Base-by-base conservation (phyloP, 2,797 vertebrate species). In the Delichon dasypus region DNA sequence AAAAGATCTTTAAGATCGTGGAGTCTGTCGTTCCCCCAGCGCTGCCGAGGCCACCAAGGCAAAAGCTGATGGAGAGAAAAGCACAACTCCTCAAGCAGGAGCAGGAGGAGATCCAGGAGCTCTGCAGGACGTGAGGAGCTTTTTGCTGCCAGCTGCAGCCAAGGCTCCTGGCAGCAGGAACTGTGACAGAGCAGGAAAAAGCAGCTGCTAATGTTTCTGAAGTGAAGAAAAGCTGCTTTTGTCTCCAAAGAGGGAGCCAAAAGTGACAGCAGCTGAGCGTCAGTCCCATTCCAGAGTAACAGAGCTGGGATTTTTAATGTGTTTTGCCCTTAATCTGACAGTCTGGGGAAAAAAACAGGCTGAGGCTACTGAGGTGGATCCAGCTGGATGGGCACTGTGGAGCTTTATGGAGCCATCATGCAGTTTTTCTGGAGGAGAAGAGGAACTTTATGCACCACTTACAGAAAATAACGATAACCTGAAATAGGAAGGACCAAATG, bases 251-350 rank as follows among this genome's bases (percentile, higher is more conserved):
- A 77, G 23, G 23, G 16, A 48, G 61, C 51, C 42, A 66, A 74
- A 85, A n/a, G 30, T 20, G 72, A 57, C 55, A 25, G 29, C 75
- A 81, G 74, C 4, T 48, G 44, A 62, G 44, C 0, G 0, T 11
- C 36, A 45, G 42, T 13, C 53, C 42, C 0, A 0, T 22, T 36
- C 40, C 50, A 36, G 4, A 83, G 19, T 8, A 44, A 48, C 3
- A 60, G 48, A 54, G n/a, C 5, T 40, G 44, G 23, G 50, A 30
- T 48, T 68, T 73, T 70, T 60, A 15, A 29, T 40, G 22, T 34
- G 32, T 54, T 73, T 50, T 78, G 61, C 66, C 40, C 17, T 76
- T 45, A 58, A 67, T 58, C 71, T 60, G 58, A 55, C 22, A 30
- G 57, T 47, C 48, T 68, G n/a, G 47, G 51, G 45, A 22, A 6